Conservation (phyloP, 2,888 invertebrate genomes). For the Euphydryas editha region DNA sequence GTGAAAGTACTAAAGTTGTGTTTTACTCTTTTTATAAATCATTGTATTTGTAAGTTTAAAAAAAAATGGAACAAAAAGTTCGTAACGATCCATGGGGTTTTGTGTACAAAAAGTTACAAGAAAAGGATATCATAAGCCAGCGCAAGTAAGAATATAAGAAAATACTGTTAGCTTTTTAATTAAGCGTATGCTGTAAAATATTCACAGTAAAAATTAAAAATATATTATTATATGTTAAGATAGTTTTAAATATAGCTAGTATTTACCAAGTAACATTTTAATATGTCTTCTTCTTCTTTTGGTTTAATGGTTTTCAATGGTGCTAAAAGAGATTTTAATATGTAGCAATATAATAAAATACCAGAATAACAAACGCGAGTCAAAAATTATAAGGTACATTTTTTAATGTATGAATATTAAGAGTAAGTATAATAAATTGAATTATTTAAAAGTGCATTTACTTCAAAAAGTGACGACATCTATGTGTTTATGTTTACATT, state of each 20-base stretch:
- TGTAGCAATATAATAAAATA: too few relatives aligned
- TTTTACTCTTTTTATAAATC: background rate
- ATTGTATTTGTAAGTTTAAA: slow-evolving; percentile 25
- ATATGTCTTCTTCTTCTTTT: too few relatives aligned
- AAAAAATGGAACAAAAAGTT: slow-evolving; percentile 55
- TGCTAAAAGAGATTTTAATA: too few relatives aligned
- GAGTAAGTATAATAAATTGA: background rate
- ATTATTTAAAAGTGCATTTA: slow-evolving; percentile 3
- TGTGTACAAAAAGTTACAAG: slow-evolving; percentile 70
- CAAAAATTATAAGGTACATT: too few relatives aligned
- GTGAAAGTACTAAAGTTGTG: background rate
- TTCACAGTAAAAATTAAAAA: background rate
- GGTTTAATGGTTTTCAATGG: too few relatives aligned
- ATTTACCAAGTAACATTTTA: background rate
- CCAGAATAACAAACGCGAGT: too few relatives aligned
- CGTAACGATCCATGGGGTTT: slow-evolving; percentile 71
- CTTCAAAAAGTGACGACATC: slow-evolving; percentile 13
- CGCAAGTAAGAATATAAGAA: slow-evolving; percentile 60
- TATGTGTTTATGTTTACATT: slow-evolving; percentile 15
- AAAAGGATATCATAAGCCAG: slow-evolving; percentile 67
- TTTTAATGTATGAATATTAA: too few relatives aligned
- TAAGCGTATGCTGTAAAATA: background rate
- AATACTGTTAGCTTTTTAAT: slow-evolving; percentile 7
- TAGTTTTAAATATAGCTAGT: too few relatives aligned
- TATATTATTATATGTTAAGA: background rate